Conservation (phyloP, 2,888 invertebrate species). For the Apamea anceps region DNA sequence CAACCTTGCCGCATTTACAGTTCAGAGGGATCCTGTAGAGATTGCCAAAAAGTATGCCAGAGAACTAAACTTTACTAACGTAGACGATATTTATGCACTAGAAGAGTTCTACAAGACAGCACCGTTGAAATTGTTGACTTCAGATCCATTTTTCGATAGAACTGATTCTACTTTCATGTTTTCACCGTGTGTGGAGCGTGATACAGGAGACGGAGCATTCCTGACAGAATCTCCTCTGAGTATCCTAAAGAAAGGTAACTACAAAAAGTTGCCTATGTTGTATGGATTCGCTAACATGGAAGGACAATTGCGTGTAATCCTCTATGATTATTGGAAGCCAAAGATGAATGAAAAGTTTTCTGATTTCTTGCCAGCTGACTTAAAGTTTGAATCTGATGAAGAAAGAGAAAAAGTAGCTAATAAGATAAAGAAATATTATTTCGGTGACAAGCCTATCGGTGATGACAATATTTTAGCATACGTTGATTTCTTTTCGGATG, state of each 20-base stretch:
- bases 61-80: slow-evolving; percentile 66
- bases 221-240: slow-evolving; percentile 72
- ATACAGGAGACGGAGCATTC: slow-evolving; percentile 66
- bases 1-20: slow-evolving; percentile 66
- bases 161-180: slow-evolving; percentile 59
- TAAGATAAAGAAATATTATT: slow-evolving; percentile 75
- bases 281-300: slow-evolving; percentile 77
- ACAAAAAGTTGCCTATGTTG: slow-evolving; percentile 73
- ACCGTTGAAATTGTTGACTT: slow-evolving; percentile 68
- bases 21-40: slow-evolving; percentile 55
- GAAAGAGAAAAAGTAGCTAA: slow-evolving; percentile 71
- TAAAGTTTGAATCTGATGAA: slow-evolving; percentile 71
- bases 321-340: slow-evolving; percentile 68
- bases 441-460: slow-evolving; percentile 66
- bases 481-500: slow-evolving; percentile 82
- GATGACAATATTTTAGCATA: slow-evolving; percentile 69
- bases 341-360: slow-evolving; percentile 77
- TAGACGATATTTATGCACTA: slow-evolving; percentile 72
- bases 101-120: slow-evolving; percentile 75
- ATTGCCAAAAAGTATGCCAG: slow-evolving; percentile 71
- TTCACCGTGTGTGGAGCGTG: slow-evolving; percentile 71
- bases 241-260: slow-evolving; percentile 71
- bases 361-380: slow-evolving; percentile 75
- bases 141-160: slow-evolving; percentile 55
- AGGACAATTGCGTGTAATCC: slow-evolving; percentile 58